Evolutionary conservation across 2,797 vertebrate genomes (phyloP).

Genomic region (Coilia nasus): DNA sequence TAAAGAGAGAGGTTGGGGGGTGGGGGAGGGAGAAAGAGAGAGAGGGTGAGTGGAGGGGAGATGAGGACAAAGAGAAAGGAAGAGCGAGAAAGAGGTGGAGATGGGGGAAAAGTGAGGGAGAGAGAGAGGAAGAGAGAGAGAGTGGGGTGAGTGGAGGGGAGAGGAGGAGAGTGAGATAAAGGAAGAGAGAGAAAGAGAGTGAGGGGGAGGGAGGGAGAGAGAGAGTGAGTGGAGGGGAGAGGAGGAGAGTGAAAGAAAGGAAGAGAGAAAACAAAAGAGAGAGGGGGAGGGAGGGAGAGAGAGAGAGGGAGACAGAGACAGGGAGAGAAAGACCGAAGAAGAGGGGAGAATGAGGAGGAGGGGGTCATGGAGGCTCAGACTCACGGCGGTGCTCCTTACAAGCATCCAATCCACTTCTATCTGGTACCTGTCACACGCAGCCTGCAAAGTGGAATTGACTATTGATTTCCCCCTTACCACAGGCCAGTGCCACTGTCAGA

Average conservation of each 20-base stretch:
- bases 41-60: no score
- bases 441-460: constrained; percentile 82
- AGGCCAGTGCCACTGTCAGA: constrained; percentile 72
- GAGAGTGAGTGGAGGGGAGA: no score
- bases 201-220: neutral
- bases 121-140: neutral
- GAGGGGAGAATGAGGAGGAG: constrained; percentile 21
- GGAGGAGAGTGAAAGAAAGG: no score
- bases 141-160: no score
- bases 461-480: constrained; percentile 77
- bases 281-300: constrained; percentile 28
- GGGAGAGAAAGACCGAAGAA: neutral
- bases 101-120: no score
- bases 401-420: constrained; percentile 79
- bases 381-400: constrained; percentile 74
- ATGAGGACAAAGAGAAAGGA: neutral
- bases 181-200: neutral
- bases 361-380: constrained; percentile 64
- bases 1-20: constrained; percentile 15
- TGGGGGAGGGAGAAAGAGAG: neutral
- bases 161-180: neutral
- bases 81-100: neutral
- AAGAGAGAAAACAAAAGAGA: neutral
- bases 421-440: constrained; percentile 77
- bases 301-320: neutral